Conservation (phyloP, 2,113 vertebrate species). For the rabbit (Oryctolagus cuniculus) region mOryCun1.1 NC_091437.1:64038001-64038500, state of each 20-base stretch:
- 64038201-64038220: neutral
- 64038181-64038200: neutral
- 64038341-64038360: no score
- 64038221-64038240: neutral
- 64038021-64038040: neutral
- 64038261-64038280: neutral
- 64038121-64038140: neutral
- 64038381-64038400: no score
- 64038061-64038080: conserved; percentile 10
- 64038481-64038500: no score
- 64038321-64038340: no score
- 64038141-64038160: neutral
- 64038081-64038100: neutral
- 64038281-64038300: neutral
- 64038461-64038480: no score
- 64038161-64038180: neutral
- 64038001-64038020: neutral
- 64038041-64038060: neutral
- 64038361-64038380: no score
- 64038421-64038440: no score
- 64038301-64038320: neutral
- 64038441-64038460: no score
- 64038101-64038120: neutral
- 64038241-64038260: conserved; percentile 4
- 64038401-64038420: no score